Conservation (phyloP, 2,113 vertebrate genomes). For the Albula glossodonta region DNA sequence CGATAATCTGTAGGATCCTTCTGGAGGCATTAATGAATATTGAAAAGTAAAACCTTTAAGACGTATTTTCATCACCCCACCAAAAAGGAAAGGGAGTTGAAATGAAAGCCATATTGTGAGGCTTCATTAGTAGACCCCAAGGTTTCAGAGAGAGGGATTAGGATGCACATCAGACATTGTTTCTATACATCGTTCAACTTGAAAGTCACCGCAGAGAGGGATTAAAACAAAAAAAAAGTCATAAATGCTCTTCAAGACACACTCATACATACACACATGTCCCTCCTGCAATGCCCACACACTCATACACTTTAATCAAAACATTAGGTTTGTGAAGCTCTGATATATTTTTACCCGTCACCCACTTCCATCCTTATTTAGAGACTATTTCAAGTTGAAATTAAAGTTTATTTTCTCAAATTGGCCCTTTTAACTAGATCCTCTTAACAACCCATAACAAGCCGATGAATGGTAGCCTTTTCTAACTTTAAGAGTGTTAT, state of each 20-base stretch:
- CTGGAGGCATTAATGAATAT: slow-evolving; percentile 32
- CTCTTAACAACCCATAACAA: slow-evolving; percentile 67
- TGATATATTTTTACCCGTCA: slow-evolving; percentile 39
- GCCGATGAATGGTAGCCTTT: slow-evolving; percentile 61
- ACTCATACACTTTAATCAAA: slow-evolving; percentile 28
- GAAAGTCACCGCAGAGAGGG: slow-evolving; percentile 77
- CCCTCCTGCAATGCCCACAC: slow-evolving; percentile 16
- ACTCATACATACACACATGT: slow-evolving; percentile 34
- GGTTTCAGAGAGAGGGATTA: slow-evolving; percentile 60
- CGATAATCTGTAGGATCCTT: slow-evolving; percentile 33
- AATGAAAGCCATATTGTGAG: slow-evolving; percentile 26
- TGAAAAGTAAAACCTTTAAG: slow-evolving; percentile 38
- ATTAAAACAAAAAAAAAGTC: slow-evolving; percentile 68
- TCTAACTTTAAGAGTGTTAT: slow-evolving; percentile 63
- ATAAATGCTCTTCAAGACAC: slow-evolving; percentile 68
- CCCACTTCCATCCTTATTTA: slow-evolving; percentile 51
- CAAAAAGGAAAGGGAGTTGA: slow-evolving; percentile 12
- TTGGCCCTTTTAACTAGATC: slow-evolving; percentile 62
- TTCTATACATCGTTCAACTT: slow-evolving; percentile 76
- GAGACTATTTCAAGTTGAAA: slow-evolving; percentile 61
- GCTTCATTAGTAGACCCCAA: slow-evolving; percentile 41
- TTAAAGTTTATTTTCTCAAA: slow-evolving; percentile 64
- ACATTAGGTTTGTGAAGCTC: slow-evolving; percentile 20
- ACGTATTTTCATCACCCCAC: slow-evolving; percentile 26
- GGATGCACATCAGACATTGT: slow-evolving; percentile 73